phyloP scores from a whole-genome alignment of 1,140 invertebrate species.

The fruit fly (Drosophila melanogaster) region Release_6_plus_ISO1_MT NT_033779.5:18263501-18264000 shows the following conservation, averaged over 20 bases:
- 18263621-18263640: slow-evolving; percentile 38
- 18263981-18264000: slow-evolving; percentile 12
- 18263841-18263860: background rate
- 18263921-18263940: slow-evolving; percentile 81
- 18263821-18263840: background rate
- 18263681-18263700: slow-evolving; percentile 74
- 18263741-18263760: slow-evolving; percentile 49
- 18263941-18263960: slow-evolving; percentile 67
- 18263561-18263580: slow-evolving; percentile 40
- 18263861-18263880: slow-evolving; percentile 1
- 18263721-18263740: slow-evolving; percentile 39
- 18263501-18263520: slow-evolving; percentile 33
- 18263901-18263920: slow-evolving; percentile 57
- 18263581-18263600: slow-evolving; percentile 27
- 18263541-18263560: slow-evolving; percentile 52
- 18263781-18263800: slow-evolving; percentile 62
- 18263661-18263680: slow-evolving; percentile 77
- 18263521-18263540: slow-evolving; percentile 78
- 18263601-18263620: slow-evolving; percentile 67
- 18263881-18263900: slow-evolving; percentile 6
- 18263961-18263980: slow-evolving; percentile 20
- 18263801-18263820: slow-evolving; percentile 16
- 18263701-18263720: slow-evolving; percentile 47
- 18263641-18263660: slow-evolving; percentile 31
- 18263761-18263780: slow-evolving; percentile 52